Base-by-base conservation (phyloP, 2,113 vertebrate species). In the Thamnaconus septentrionalis region DNA sequence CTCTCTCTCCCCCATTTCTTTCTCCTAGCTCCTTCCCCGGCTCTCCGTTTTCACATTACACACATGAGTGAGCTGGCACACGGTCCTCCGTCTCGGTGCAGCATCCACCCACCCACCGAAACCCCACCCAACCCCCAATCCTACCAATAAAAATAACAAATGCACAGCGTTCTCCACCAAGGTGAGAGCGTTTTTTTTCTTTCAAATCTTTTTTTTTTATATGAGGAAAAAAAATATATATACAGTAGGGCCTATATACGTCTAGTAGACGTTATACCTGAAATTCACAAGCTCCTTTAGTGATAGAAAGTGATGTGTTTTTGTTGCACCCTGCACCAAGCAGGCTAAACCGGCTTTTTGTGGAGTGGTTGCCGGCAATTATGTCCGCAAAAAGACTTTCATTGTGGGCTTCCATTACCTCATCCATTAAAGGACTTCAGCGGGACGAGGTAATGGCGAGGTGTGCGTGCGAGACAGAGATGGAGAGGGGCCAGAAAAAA, bases 11-110 rank as follows among this genome's bases (percentile, higher is more conserved):
- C 54, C 59, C 56, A 12, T 18, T 7, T 46, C 48, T 82, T 79
- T 84, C 58, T 51, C 64, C 18, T 31, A 1, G 18, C 18, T 31
- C 18, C 18, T 31, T 31, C 92, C 80, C 82, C 76, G 88, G 87
- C 82, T 83, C 71, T 93, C 82, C 87, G 66, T 92, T 84, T 94
- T 94, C 92, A 91, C 90, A 97, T 97, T 98, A 96, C 95, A 96
- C 94, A 94, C 94, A 93, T 72, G 90, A 90, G 88, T 95, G 94
- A 93, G 88, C 93, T 81, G 89, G 87, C 87, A 79, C 89, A 41
- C 75, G 85, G 78, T 80, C 75, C 78, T 52, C 75, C 69, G 69
- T 75, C 83, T 72, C 73, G 74, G 53, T 67, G 71, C 48, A 64
- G n/a, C 73, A n/a, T 54, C 51, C 49, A 49, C 75, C 44, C 53